Evolutionary conservation across 2,888 invertebrate species (phyloP), one percentile per base, ranked within the genome.

Genomic region (Taphrorychus bicolor): DNA sequence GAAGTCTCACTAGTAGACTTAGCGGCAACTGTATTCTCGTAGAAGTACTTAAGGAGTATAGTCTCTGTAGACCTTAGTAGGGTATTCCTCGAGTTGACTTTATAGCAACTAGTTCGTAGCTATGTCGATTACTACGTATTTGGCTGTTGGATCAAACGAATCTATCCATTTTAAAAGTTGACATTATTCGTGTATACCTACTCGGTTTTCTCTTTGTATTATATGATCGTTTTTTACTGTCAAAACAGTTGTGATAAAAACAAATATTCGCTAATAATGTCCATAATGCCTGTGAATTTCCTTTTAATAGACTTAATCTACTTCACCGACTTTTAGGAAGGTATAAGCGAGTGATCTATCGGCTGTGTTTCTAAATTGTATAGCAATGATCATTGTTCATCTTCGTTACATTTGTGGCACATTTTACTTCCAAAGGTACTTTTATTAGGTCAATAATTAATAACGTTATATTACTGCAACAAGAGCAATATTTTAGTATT

Each of bases 121-220:
- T 32, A 32, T 32, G 32, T 32, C 32, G 32, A 11, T 42, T 23
- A 59, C 49, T 59, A 59, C 21, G 59, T 49, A 59, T 17, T 49
- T 49, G 49, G 49, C 48, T 48, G 59, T 59, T 59, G 59, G 16
- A 42, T 59, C 32, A 23, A 23, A 49, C 17, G 19, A 59, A 48
- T 59, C 42, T 48, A n/a, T 59, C 49, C 17, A 48, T 49, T 58
- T 42, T 21, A 49, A 59, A 59, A 59, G 59, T 59, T 59, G 59
- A 59, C 58, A 58, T 22, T 49, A 48, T 40, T 17, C 17, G 16
- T 18, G 19, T 54, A 21, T n/a, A 32, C 5, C 22, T 54, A 9
- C 14, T 54, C n/a, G 24, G 54, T 23, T 54, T 45, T 11, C 9
- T 32, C 32, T 54, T 16, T 32, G 54, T 54, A 54, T n/a, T n/a